Evolutionary conservation across 2,113 vertebrate genomes (phyloP).

Genomic region (human (Homo sapiens)): DNA sequence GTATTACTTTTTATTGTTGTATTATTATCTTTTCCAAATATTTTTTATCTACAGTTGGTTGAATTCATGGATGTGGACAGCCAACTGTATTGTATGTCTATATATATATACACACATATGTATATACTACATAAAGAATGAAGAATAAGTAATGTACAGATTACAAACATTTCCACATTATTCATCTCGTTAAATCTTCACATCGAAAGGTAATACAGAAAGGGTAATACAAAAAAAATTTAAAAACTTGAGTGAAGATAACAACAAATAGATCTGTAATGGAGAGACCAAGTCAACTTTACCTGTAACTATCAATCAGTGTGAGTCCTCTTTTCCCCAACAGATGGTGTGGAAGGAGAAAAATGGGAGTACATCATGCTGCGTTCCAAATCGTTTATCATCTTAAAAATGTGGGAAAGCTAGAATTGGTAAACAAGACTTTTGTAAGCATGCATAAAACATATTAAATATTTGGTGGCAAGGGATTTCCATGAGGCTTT

Average conservation of each 20-base stretch:
- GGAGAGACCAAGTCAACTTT: neutral
- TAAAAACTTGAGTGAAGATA: neutral
- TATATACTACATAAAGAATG: neutral
- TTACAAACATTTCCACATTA: neutral
- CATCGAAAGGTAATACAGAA: neutral
- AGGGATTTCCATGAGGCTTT: slow-evolving; percentile 75
- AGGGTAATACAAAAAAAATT: neutral
- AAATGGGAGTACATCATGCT: neutral
- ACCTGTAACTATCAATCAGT: neutral
- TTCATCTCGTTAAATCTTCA: neutral
- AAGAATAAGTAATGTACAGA: neutral
- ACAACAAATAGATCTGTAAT: neutral
- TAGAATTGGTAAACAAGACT: slow-evolving; percentile 65
- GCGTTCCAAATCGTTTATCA: slow-evolving; percentile 62
- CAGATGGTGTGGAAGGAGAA: neutral
- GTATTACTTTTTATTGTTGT: neutral
- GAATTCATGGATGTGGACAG: neutral
- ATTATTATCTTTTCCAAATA: neutral
- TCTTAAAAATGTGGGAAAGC: slow-evolving; percentile 68
- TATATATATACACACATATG: too few species aligned
- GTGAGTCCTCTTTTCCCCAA: neutral
- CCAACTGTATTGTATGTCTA: neutral
- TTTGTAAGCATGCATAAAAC: slow-evolving; percentile 67
- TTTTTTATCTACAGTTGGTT: neutral
- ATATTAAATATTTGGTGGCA: slow-evolving; percentile 73